phyloP scores from a whole-genome alignment of 2,888 invertebrate genomes.

The Eupithecia subumbrata region DNA sequence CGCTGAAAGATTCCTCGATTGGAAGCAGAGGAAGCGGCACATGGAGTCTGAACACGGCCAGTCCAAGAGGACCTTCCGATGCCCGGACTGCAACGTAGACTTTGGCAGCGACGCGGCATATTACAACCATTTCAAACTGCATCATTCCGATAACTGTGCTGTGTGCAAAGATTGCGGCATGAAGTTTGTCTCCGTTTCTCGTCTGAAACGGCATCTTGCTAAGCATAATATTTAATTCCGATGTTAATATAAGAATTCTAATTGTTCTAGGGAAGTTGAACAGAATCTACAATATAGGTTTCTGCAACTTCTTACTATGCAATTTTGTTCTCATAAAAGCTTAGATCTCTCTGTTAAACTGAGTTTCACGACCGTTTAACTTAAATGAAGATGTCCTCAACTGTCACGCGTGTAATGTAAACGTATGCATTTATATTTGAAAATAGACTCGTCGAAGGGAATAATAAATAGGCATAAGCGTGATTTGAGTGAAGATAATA shows the following conservation, averaged over 20 bases:
- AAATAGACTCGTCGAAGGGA: neutral
- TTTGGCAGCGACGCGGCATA: constrained; percentile 66
- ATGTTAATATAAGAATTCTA: neutral
- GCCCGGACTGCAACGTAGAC: constrained; percentile 68
- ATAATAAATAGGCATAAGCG: neutral
- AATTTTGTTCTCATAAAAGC: neutral
- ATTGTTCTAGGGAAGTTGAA: neutral
- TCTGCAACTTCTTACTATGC: neutral
- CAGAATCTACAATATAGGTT: neutral
- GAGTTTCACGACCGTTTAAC: neutral
- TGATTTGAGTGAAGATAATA: neutral
- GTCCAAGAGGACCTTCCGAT: constrained; percentile 60
- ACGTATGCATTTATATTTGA: neutral
- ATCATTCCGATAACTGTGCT: constrained; percentile 70
- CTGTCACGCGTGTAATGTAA: neutral
- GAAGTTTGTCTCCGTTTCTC: constrained; percentile 68
- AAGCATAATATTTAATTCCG: constrained; percentile 55
- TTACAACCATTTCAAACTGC: constrained; percentile 71
- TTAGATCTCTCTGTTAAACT: neutral
- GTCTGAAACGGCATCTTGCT: constrained; percentile 69
- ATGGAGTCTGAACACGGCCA: constrained; percentile 71
- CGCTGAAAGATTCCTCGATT: constrained; percentile 69
- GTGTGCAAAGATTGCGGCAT: constrained; percentile 73
- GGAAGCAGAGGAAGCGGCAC: constrained; percentile 67
- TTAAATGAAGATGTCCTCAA: neutral